A percentile compares a stretch with the other conserved stretches of the same genome.
Conservation (phyloP, 2,113 vertebrate species). For the Albula glossodonta region DNA sequence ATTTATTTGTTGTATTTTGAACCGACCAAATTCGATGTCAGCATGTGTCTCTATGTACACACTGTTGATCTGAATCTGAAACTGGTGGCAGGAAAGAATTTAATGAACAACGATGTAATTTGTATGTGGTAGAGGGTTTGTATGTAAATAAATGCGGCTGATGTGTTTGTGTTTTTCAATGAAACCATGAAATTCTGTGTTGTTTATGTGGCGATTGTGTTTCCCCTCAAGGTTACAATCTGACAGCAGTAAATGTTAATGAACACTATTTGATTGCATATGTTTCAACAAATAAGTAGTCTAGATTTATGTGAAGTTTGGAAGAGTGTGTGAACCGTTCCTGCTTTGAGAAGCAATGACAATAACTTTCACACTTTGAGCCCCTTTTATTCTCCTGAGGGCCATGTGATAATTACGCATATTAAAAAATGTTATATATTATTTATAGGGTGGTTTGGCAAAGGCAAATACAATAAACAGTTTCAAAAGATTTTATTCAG, state of each 20-base stretch:
- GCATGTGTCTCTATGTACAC: background rate
- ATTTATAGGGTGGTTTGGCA: background rate
- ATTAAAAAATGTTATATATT: background rate
- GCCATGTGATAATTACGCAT: background rate
- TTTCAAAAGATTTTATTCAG: background rate
- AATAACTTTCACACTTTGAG: background rate
- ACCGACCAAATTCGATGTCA: background rate
- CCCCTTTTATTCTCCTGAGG: background rate
- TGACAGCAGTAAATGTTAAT: background rate
- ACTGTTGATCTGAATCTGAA: background rate
- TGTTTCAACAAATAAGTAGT: background rate
- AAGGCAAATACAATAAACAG: conserved; percentile 1
- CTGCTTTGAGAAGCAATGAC: background rate
- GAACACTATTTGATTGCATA: background rate
- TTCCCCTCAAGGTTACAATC: background rate
- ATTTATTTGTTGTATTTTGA: conserved; percentile 8
- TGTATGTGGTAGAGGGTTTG: background rate
- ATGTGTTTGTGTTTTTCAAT: background rate
- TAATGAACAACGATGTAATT: background rate
- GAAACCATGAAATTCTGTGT: background rate
- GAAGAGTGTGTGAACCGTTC: background rate
- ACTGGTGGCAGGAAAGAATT: background rate
- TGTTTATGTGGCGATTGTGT: background rate
- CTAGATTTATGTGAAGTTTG: background rate
- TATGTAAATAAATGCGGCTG: background rate